Base-by-base conservation (phyloP, 2,113 vertebrate genomes). In the Sinocyclocheilus rhinocerous region DNA sequence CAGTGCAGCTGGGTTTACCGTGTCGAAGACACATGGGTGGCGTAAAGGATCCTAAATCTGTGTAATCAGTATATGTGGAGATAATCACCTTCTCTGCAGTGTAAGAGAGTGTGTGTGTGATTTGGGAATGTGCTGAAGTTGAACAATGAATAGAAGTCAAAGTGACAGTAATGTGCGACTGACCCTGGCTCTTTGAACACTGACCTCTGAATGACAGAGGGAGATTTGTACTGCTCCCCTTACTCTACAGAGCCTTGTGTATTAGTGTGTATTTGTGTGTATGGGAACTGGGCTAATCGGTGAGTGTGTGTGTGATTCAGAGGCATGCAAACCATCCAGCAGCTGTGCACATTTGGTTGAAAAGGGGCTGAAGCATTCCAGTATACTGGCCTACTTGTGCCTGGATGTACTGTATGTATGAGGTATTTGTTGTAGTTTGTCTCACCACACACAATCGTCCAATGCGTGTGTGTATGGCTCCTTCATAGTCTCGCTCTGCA, bases 401-500 rank as follows among this genome's bases (percentile, higher is more conserved):
- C 57, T 86, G 59, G 20, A 70, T 85, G 45, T 55, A 65, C 42
- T 42, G 42, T 45, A 10, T 76, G 10, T 57, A 42, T 57, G 69
- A 42, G 78, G 84, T 42, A 42, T 42, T 42, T 8, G 8, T 42
- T 42, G 42, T 9, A 42, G 42, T 52, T 55, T 24, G 15, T 82
- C 97, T 97, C 84, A 99, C 97, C 95, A 96, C 94, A 0, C 97
- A 99, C 88, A 98, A 95, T 26, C 97, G 94, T 26, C 96, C 98
- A 13, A 99, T 94, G 0, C 96, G 95, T 83, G 97, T 96, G 90
- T 98, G 89, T 0, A 97, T 96, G 90, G 96, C 89, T 0, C 89
- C 95, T 33, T 96, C 95, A 48, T 94, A 95, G 22, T 96, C 95
- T 57, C 94, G 94, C 92, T 95, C 94, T 0, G 96, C 95, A 0